Evolutionary conservation across 2,797 vertebrate species (phyloP).

Genomic region (Anas acuta): DNA sequence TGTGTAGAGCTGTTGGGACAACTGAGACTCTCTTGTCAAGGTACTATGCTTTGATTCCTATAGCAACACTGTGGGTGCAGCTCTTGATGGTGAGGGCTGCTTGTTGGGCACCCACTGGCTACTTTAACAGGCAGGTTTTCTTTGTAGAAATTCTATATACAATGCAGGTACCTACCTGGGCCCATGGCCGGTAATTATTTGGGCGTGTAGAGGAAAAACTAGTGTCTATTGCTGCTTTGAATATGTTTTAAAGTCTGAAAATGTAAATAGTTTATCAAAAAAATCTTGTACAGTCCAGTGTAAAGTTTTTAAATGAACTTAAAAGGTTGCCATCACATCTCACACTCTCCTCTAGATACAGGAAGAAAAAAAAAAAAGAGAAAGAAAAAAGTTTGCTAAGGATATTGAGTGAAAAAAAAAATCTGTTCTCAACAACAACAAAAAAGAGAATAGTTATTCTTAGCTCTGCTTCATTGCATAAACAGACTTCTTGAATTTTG

Average conservation of each 20-base stretch:
- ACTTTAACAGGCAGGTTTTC: slow-evolving; percentile 86
- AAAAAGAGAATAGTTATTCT: slow-evolving; percentile 82
- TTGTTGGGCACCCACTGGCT: slow-evolving; percentile 85
- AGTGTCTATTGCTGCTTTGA: slow-evolving; percentile 99
- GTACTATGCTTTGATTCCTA: slow-evolving; percentile 93
- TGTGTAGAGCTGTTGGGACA: slow-evolving; percentile 86
- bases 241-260: slow-evolving; percentile 99
- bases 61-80: slow-evolving; percentile 90
- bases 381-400: slow-evolving; percentile 89
- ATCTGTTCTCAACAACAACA: slow-evolving; percentile 54
- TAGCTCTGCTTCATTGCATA: slow-evolving; percentile 96
- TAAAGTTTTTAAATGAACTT: slow-evolving; percentile 99
- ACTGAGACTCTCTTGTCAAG: slow-evolving; percentile 87
- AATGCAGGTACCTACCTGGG: slow-evolving; percentile 91
- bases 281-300: slow-evolving; percentile 99
- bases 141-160: slow-evolving; percentile 88
- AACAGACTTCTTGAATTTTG: slow-evolving; percentile 95
- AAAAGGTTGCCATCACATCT: slow-evolving; percentile 96
- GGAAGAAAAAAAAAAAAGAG: slow-evolving; percentile 77
- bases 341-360: slow-evolving; percentile 94
- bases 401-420: slow-evolving; percentile 86
- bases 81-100: slow-evolving; percentile 83
- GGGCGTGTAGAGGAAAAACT: slow-evolving; percentile 93
- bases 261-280: slow-evolving; percentile 99
- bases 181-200: slow-evolving; percentile 93